Base-by-base conservation (phyloP, 2,888 invertebrate genomes). In the Brachylomia viminalis region DNA sequence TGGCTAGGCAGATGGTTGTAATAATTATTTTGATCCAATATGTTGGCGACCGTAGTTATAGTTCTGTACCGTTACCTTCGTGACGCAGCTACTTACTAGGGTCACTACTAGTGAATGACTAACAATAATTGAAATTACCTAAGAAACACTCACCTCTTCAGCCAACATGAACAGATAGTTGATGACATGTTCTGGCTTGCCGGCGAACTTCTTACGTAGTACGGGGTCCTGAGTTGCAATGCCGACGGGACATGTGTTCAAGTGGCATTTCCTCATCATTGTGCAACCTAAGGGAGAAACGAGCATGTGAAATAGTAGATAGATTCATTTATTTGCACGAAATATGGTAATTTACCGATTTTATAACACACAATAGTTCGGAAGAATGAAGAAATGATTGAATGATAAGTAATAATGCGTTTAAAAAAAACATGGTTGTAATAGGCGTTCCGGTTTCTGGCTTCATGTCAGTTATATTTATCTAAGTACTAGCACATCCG, bases 201-300 rank as follows among this genome's bases (percentile, higher is more conserved):
- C 99, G 61, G 98, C 98, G 95, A 99, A 99, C 95, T 99, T 99
- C 94, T 98, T 98, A 45, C 99, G 97, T 68, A 99, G 97, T 23
- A 98, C 97, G 0, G 99, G 99, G 97, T 99, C 99, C 95, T 99
- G 99, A 0, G 99, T 99, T 2, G 99, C 99, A 91, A 99, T 98
- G 81, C 99, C 99, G 79, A 99, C 99, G 0, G 99, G 99, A 87
- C 99, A 99, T 13, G 99, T 99, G 95, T 99, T 99, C 88, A 99
- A 96, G 94, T 99, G 99, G 91, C 99, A 99, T 94, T 99, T 99
- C 77, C 99, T 97, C 99, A 99, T 99, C 99, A 99, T 99, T 0
- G 99, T 99, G 92, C 99, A 99, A 7, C 99, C 97, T 97, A 87
- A 0, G 10, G 17, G 0, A 30, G 2, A 65, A n/a, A 27, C 1